Conservation (phyloP, 23 tunicate species). For the Halocynthia aurantium region DNA sequence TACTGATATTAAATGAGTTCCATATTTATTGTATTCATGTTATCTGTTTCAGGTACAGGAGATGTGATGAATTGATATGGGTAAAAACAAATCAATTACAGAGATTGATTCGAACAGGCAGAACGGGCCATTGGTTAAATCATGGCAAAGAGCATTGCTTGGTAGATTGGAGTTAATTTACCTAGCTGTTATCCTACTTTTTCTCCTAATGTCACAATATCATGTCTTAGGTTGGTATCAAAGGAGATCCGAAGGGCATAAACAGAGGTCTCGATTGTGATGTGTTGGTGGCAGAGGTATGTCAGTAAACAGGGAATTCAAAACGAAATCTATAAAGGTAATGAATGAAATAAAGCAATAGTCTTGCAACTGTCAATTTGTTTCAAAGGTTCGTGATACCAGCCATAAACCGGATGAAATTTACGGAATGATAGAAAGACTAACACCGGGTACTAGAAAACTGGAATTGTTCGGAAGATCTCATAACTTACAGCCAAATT, state of each 20-base stretch:
- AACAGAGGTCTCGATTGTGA: slow-evolving; percentile 95
- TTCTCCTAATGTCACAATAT: background rate
- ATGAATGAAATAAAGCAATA: no score
- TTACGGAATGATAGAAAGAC: slow-evolving; percentile 94
- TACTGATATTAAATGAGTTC: background rate
- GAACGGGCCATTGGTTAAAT: slow-evolving; percentile 99
- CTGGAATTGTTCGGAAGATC: slow-evolving; percentile 93
- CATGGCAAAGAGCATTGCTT: slow-evolving; percentile 99
- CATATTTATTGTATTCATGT: slow-evolving; percentile 1
- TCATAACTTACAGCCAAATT: slow-evolving; percentile 97
- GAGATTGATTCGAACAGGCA: slow-evolving; percentile 91
- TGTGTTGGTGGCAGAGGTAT: slow-evolving; percentile 94
- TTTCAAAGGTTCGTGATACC: slow-evolving; percentile 77
- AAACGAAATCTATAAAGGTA: no score
- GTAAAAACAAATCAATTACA: slow-evolving; percentile 98
- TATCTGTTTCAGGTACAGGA: slow-evolving; percentile 43
- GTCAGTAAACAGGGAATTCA: background rate
- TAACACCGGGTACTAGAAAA: slow-evolving; percentile 96
- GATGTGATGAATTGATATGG: slow-evolving; percentile 98
- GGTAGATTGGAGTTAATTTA: slow-evolving; percentile 1
- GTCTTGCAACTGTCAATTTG: no score
- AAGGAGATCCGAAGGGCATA: slow-evolving; percentile 81
- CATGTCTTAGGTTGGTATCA: slow-evolving; percentile 83
- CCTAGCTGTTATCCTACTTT: background rate
- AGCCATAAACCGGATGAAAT: slow-evolving; percentile 99